These are phyloP conservation scores for Tamias sibiricus DNA, from an alignment of 2,113 vertebrate species.

Conservation along the genomic window DNA sequence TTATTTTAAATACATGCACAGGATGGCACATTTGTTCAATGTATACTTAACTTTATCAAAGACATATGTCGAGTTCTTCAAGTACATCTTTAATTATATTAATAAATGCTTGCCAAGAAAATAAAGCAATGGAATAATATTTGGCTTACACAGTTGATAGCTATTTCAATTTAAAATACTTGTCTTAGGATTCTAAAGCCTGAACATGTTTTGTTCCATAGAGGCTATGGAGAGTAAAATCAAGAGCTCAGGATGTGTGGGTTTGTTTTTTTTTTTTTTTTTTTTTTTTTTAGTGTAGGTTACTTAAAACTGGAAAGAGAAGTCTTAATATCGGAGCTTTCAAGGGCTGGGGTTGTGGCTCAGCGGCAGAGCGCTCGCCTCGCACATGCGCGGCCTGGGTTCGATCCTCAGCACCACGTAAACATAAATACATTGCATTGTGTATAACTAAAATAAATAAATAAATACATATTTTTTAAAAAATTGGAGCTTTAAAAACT, in stretches of 20 bases:
- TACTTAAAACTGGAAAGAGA: constrained; percentile 17
- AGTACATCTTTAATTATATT: not conserved
- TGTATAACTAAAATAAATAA: too few relatives aligned
- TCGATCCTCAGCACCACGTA: too few relatives aligned
- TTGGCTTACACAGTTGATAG: not conserved
- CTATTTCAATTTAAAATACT: constrained; percentile 33
- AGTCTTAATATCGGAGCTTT: constrained; percentile 31
- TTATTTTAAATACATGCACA: constrained; percentile 6
- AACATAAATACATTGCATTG: too few relatives aligned
- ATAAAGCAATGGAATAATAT: not conserved
- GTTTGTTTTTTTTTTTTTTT: too few relatives aligned
- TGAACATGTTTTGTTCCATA: not conserved
- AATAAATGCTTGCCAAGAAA: not conserved
- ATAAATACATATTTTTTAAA: too few relatives aligned
- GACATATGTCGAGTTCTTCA: not conserved
- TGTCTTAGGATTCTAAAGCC: not conserved
- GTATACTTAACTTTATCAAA: not conserved
- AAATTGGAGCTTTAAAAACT: constrained; percentile 28
- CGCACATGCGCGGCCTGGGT: too few relatives aligned
- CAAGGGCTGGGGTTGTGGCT: too few relatives aligned
- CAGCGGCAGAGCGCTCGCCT: too few relatives aligned
- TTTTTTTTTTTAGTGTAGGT: not conserved
- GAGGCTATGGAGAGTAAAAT: not conserved
- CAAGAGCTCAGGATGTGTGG: not conserved
- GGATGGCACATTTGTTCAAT: not conserved